A percentile compares a stretch with the other conserved stretches of the same genome.
Evolutionary conservation across 2,113 vertebrate species (phyloP).

Genomic region (Psammodynastes pulverulentus): DNA sequence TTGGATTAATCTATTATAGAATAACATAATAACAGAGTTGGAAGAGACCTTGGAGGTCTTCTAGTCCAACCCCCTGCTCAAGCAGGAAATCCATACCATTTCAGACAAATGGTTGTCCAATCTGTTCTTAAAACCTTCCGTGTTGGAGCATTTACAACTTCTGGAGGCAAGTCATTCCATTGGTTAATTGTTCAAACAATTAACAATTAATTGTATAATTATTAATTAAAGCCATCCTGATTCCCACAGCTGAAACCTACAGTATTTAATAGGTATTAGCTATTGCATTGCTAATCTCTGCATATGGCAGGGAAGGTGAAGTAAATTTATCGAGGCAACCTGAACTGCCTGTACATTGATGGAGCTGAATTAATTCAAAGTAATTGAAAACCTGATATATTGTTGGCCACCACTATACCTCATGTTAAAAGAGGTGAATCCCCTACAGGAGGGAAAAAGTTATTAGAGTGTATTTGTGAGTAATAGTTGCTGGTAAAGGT

Average conservation of each 20-base stretch:
- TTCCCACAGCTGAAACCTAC: neutral
- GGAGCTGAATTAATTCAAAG: neutral
- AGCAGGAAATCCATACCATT: neutral
- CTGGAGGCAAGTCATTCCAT: neutral
- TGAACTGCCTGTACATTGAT: neutral
- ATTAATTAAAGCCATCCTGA: neutral
- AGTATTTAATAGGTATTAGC: neutral
- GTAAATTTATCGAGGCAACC: neutral
- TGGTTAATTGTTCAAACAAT: neutral
- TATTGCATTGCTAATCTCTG: neutral
- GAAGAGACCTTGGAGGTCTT: neutral
- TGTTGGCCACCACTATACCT: too few species aligned
- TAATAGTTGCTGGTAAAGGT: neutral
- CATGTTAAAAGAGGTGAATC: neutral
- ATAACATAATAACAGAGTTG: neutral
- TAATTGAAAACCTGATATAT: neutral
- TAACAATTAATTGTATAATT: neutral
- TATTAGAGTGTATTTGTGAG: neutral
- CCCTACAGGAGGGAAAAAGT: neutral
- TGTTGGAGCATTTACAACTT: neutral
- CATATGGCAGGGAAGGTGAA: neutral
- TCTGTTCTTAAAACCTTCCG: neutral
- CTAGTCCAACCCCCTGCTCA: neutral
- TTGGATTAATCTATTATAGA: neutral
- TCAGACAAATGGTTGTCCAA: neutral